phyloP scores from a whole-genome alignment of 1,140 invertebrate species.

The Trachymyrmex septentrionalis region DNA sequence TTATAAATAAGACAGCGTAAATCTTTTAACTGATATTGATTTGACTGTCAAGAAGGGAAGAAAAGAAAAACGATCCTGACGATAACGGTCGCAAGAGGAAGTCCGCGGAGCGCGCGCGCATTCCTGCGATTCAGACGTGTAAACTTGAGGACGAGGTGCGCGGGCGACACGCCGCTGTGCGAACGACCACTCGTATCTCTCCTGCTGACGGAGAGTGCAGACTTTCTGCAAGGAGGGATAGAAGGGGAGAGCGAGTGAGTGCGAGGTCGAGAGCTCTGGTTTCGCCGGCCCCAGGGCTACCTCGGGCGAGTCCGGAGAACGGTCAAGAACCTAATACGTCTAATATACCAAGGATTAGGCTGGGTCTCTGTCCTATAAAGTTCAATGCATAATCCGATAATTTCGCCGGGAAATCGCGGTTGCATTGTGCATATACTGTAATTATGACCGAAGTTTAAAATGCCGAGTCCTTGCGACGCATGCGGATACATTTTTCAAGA shows the following conservation, averaged over 20 bases:
- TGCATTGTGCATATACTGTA: neutral
- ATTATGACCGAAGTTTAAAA: slow-evolving; percentile 50
- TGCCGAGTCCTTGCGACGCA: slow-evolving; percentile 31
- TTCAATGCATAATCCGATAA: slow-evolving; percentile 50
- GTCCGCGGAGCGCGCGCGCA: slow-evolving; percentile 35
- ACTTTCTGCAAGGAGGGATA: slow-evolving; percentile 7
- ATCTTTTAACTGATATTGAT: neutral
- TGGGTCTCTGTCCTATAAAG: slow-evolving; percentile 60
- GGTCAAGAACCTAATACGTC: slow-evolving; percentile 76
- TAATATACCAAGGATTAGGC: slow-evolving; percentile 73
- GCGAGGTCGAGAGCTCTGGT: slow-evolving; percentile 71
- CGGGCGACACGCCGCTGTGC: slow-evolving; percentile 31
- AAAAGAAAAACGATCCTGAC: neutral
- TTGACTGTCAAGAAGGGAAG: too few species aligned
- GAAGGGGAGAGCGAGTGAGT: slow-evolving; percentile 29
- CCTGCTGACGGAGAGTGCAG: slow-evolving; percentile 3
- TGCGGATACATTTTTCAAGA: slow-evolving; percentile 5
- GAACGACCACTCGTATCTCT: slow-evolving; percentile 48
- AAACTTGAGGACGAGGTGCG: slow-evolving; percentile 33
- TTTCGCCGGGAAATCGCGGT: slow-evolving; percentile 21
- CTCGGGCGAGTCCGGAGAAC: slow-evolving; percentile 62
- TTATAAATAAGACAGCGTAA: neutral
- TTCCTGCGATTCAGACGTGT: slow-evolving; percentile 26
- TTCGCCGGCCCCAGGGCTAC: slow-evolving; percentile 75
- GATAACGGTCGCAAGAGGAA: slow-evolving; percentile 12